phyloP scores from a whole-genome alignment of 2,797 vertebrate genomes.

The Chrosomus eos region DNA sequence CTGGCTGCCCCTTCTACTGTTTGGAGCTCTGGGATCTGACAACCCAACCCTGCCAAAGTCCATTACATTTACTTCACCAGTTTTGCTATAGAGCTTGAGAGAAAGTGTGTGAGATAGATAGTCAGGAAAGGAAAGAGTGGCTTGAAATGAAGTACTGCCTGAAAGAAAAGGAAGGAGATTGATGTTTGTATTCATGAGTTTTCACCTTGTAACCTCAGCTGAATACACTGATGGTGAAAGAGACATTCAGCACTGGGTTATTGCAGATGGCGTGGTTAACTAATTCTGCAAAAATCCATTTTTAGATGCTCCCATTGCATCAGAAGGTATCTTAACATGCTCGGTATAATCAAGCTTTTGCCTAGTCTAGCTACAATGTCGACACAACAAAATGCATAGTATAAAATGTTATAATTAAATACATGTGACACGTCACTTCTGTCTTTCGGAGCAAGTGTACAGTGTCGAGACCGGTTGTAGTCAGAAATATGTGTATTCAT shows the following conservation, averaged over 20 bases:
- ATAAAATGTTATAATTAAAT: background rate
- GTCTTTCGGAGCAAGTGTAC: background rate
- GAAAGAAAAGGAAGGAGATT: constrained; percentile 3
- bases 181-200: background rate
- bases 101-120: background rate
- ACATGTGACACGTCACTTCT: background rate
- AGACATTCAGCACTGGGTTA: background rate
- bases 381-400: background rate
- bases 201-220: background rate
- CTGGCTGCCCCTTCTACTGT: constrained; percentile 39
- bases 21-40: constrained; percentile 38
- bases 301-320: background rate
- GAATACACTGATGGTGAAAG: background rate
- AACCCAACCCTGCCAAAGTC: constrained; percentile 52
- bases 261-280: background rate
- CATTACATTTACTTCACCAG: constrained; percentile 39
- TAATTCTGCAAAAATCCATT: background rate
- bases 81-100: background rate
- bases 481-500: background rate
- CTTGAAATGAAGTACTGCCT: background rate
- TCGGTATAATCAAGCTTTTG: background rate
- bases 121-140: background rate
- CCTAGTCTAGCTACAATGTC: background rate
- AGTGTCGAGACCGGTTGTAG: background rate
- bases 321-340: background rate